A percentile compares a stretch with the other conserved stretches of the same genome.
Conservation (phyloP, 1,140 invertebrate genomes). For the Temnothorax curvispinosus region DNA sequence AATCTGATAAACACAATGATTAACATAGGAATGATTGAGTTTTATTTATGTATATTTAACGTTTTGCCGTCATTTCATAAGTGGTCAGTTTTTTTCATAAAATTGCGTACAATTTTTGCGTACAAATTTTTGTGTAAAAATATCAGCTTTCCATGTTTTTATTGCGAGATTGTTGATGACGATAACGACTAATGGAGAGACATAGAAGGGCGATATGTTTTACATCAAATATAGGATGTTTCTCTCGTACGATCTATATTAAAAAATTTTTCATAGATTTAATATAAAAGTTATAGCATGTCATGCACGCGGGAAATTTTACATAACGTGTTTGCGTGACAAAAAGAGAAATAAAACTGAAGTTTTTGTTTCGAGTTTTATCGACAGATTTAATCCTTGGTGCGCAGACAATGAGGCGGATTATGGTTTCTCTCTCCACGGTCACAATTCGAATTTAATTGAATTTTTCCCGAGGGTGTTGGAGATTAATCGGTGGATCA, state of each 20-base stretch:
- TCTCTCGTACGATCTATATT: neutral
- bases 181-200: conserved; percentile 4
- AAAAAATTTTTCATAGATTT: neutral
- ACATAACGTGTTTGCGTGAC: neutral
- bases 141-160: neutral
- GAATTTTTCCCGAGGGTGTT: conserved; percentile 55
- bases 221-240: neutral
- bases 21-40: neutral
- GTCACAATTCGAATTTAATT: conserved; percentile 66
- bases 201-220: neutral
- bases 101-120: neutral
- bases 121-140: conserved; percentile 1
- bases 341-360: neutral
- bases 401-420: conserved; percentile 42
- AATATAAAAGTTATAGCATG: neutral
- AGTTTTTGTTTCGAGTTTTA: conserved; percentile 43
- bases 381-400: conserved; percentile 40
- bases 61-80: neutral
- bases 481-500: conserved; percentile 67
- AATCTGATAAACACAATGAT: neutral
- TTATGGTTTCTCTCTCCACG: conserved; percentile 28
- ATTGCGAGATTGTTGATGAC: neutral
- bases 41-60: neutral
- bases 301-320: too few relatives aligned
- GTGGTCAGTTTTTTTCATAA: neutral